phyloP scores from a whole-genome alignment of 2,888 invertebrate species.

The Drosophila kambysellisi region DNA sequence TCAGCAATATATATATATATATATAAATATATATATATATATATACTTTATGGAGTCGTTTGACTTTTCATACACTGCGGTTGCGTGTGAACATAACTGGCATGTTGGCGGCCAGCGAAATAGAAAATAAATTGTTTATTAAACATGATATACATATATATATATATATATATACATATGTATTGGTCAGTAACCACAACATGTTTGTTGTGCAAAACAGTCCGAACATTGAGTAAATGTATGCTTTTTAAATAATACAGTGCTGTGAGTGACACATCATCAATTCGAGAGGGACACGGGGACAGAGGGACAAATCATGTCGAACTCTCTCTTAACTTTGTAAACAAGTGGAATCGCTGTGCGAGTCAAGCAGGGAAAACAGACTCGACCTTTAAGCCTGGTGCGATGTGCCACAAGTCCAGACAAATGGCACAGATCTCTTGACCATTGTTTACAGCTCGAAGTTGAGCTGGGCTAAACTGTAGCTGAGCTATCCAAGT shows the following conservation, averaged over 20 bases:
- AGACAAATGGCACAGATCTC: neutral
- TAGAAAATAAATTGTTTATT: conserved; percentile 29
- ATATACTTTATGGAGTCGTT: neutral
- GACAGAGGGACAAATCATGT: neutral
- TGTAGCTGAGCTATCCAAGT: conserved; percentile 10
- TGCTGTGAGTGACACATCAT: neutral
- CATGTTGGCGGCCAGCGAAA: conserved; percentile 11
- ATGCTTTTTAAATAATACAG: neutral
- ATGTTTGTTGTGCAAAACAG: conserved; percentile 27
- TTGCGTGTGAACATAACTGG: conserved; percentile 2
- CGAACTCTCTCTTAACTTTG: neutral
- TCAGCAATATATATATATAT: neutral
- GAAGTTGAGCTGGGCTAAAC: conserved; percentile 31
- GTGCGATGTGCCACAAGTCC: neutral
- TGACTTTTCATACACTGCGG: conserved; percentile 6
- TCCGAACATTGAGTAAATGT: neutral
- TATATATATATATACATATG: conserved; percentile 1
- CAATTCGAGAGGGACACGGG: conserved; percentile 16
- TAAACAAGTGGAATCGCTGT: conserved; percentile 37
- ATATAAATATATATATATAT: neutral
- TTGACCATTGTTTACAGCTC: conserved; percentile 31
- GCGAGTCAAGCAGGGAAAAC: neutral
- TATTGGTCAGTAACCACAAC: conserved; percentile 40
- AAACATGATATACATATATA: conserved; percentile 24
- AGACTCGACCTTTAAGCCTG: neutral